These are phyloP conservation scores for Plectus sambesii DNA, from an alignment of 1,140 invertebrate genomes.

Conservation along the genomic window DNA sequence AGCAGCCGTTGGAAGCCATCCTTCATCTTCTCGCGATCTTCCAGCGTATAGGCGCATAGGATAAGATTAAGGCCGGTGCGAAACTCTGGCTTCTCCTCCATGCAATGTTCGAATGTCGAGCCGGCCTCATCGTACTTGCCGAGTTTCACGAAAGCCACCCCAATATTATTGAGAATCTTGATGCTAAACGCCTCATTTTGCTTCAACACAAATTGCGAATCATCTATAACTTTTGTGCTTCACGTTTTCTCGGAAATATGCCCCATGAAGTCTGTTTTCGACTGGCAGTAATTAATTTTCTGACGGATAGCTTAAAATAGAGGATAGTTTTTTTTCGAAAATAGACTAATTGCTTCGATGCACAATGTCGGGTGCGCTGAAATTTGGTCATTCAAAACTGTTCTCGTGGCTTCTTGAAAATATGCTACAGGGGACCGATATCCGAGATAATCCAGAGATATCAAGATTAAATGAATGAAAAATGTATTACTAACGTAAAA, in stretches of 20 bases:
- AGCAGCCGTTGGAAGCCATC: slow-evolving; percentile 76
- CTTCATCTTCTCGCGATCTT: slow-evolving; percentile 86
- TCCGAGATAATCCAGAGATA: no score
- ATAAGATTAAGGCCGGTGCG: slow-evolving; percentile 76
- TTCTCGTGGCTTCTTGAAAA: no score
- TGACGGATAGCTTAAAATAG: no score
- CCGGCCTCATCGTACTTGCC: slow-evolving; percentile 88
- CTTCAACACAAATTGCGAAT: slow-evolving; percentile 4
- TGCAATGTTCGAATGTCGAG: slow-evolving; percentile 91
- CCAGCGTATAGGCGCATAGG: slow-evolving; percentile 80
- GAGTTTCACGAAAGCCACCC: slow-evolving; percentile 83
- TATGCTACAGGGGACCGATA: no score
- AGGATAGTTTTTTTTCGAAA: no score
- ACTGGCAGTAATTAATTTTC: no score
- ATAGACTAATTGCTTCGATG: no score
- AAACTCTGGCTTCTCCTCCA: slow-evolving; percentile 83
- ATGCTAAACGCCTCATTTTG: slow-evolving; percentile 54
- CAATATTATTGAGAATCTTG: slow-evolving; percentile 98
- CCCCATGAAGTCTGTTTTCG: no score
- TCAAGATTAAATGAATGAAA: no score
- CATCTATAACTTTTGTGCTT: slow-evolving; percentile 2
- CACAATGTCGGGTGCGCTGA: no score
- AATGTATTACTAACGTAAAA: no score
- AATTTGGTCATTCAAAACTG: no score
- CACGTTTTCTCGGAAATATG: background rate